Base-by-base conservation (phyloP, 2,113 vertebrate species). In the Chlamydotis undulata region DNA sequence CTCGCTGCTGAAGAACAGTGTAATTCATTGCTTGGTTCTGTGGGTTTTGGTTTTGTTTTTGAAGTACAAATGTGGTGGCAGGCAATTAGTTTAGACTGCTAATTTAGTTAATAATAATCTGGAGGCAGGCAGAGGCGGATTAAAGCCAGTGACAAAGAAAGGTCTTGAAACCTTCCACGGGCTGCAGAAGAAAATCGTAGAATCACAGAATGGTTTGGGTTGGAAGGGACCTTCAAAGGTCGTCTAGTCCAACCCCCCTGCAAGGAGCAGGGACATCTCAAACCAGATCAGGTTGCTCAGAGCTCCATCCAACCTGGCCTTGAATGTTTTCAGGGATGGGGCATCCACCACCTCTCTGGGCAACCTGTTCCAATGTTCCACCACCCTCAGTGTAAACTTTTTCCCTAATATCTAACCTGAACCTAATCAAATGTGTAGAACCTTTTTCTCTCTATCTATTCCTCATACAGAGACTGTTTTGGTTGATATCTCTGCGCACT, bases 81-180 rank as follows among this genome's bases (percentile, higher is more conserved):
- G 33, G 24, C 39, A 90, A 88, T 52, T 60, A 88, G 29, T 63
- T 93, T 49, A 81, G 55, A 75, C 43, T 61, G 12, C 6, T 78
- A 92, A 87, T 64, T 79, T 41, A 83, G 17, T 78, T 83, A 56
- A 79, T 84, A 61, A 89, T 87, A 92, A 91, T 82, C 56, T 91
- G 74, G 43, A 91, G 52, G n/a, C 21, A 70, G 60, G 14, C 7
- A 90, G 29, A 55, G 19, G 9, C 23, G 90, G 64, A 92, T 68
- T 76, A 71, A 57, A 90, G 25, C 4, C 14, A 28, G 6, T 13
- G 45, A 60, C 53, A 77, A 81, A 55, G 10, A 55, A 76, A 55
- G 6, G 4, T 50, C 92, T 90, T 63, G 49, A 88, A 84, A 53
- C 29, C 15, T 90, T 78, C 29, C 49, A 78, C 47, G 33, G n/a